Percentiles rank a stretch among this genome's conserved stretches.
These are phyloP conservation scores for Chironomus riparius DNA, from an alignment of 2,888 invertebrate species.

Conservation along the genomic window DNA sequence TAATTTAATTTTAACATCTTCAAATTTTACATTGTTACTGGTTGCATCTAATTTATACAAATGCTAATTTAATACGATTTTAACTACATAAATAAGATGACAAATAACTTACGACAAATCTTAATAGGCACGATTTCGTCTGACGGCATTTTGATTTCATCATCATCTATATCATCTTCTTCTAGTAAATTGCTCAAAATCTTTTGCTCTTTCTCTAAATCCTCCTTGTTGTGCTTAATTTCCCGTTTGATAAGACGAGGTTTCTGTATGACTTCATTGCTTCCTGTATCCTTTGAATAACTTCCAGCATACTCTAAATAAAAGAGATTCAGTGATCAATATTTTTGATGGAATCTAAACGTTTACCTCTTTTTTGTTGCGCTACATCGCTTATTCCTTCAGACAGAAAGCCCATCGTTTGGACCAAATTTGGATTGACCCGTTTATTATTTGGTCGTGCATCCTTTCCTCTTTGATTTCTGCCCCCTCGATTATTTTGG, in stretches of 20 bases:
- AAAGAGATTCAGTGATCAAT: neutral
- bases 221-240: slow-evolving; percentile 32
- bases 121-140: slow-evolving; percentile 37
- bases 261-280: slow-evolving; percentile 31
- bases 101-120: slow-evolving; percentile 29
- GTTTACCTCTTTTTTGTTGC: neutral
- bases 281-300: slow-evolving; percentile 32
- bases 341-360: neutral
- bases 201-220: slow-evolving; percentile 34
- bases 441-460: slow-evolving; percentile 30
- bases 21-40: neutral
- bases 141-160: slow-evolving; percentile 34
- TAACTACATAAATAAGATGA: no score
- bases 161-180: slow-evolving; percentile 36
- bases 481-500: neutral
- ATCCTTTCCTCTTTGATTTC: slow-evolving; percentile 30
- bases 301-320: slow-evolving; percentile 26
- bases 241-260: slow-evolving; percentile 34
- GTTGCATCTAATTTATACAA: no score
- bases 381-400: slow-evolving; percentile 36
- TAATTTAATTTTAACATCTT: neutral
- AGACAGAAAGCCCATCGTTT: slow-evolving; percentile 40
- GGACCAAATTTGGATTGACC: slow-evolving; percentile 33
- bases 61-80: no score
- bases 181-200: slow-evolving; percentile 36